Conservation (phyloP, 1,140 invertebrate species). For the Parapsyche elsis region DNA sequence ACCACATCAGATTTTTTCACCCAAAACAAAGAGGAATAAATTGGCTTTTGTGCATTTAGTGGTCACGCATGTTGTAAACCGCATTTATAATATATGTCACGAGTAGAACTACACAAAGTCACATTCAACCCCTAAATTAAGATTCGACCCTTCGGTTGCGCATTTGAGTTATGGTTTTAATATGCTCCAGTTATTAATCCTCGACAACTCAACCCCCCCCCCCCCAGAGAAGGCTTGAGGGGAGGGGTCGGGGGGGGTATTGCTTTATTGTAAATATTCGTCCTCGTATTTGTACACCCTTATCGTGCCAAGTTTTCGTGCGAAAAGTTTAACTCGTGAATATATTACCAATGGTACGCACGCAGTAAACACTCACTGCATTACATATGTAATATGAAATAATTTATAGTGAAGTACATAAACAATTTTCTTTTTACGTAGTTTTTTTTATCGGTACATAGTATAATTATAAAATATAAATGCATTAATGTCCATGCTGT, state of each 20-base stretch:
- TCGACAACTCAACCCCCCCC: slow-evolving; percentile 9
- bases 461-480: no score
- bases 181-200: slow-evolving; percentile 49
- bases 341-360: neutral
- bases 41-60: slow-evolving; percentile 16
- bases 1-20: no score
- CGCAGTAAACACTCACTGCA: neutral
- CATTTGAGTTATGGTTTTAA: slow-evolving; percentile 52
- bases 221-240: neutral
- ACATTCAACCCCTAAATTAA: slow-evolving; percentile 39
- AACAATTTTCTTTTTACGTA: no score
- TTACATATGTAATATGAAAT: no score
- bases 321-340: neutral
- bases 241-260: neutral
- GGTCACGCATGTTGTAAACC: slow-evolving; percentile 20
- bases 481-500: no score
- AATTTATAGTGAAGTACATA: no score
- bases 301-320: slow-evolving; percentile 1
- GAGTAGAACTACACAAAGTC: slow-evolving; percentile 6
- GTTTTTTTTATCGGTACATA: no score
- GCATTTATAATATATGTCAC: slow-evolving; percentile 10
- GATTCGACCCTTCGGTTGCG: slow-evolving; percentile 44
- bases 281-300: neutral
- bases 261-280: neutral
- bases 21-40: no score